Percentiles rank a stretch among this genome's conserved stretches.
These are phyloP conservation scores for Melanotus villosus DNA, from an alignment of 2,888 invertebrate species.

Conservation along the genomic window DNA sequence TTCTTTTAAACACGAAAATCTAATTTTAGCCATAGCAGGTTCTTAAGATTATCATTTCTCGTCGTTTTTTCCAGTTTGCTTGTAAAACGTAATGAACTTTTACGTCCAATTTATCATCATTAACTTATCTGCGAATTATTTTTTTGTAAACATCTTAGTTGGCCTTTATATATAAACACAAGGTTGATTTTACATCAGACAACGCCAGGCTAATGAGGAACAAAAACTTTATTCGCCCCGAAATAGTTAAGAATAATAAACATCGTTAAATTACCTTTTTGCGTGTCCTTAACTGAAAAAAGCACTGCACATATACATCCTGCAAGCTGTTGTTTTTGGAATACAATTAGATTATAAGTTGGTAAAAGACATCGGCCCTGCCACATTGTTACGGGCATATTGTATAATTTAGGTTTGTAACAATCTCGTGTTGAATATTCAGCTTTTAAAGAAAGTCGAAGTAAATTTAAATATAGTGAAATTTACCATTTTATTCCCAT, in stretches of 20 bases:
- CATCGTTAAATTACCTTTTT: slow-evolving; percentile 21
- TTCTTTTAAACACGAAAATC: no score
- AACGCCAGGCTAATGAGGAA: slow-evolving; percentile 1
- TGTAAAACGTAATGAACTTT: no score
- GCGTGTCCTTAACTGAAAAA: slow-evolving; percentile 27
- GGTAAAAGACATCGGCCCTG: slow-evolving; percentile 5
- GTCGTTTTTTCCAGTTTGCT: no score
- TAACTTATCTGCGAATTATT: no score
- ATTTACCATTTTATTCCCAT: slow-evolving; percentile 64
- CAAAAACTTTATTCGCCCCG: background rate
- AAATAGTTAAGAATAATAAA: background rate
- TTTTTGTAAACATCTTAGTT: no score
- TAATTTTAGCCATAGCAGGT: no score
- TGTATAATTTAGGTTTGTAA: slow-evolving; percentile 14
- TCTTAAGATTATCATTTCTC: no score
- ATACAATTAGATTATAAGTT: slow-evolving; percentile 12
- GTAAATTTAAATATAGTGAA: slow-evolving; percentile 41
- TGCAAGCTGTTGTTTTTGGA: slow-evolving; percentile 11
- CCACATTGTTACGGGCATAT: background rate
- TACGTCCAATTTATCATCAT: no score
- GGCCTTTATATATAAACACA: no score
- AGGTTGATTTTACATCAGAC: background rate
- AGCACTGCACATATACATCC: slow-evolving; percentile 1
- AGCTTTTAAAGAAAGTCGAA: background rate
- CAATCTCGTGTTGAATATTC: background rate